phyloP scores from a whole-genome alignment of 2,888 invertebrate genomes.

The Drosophila pseudotakahashii region DNA sequence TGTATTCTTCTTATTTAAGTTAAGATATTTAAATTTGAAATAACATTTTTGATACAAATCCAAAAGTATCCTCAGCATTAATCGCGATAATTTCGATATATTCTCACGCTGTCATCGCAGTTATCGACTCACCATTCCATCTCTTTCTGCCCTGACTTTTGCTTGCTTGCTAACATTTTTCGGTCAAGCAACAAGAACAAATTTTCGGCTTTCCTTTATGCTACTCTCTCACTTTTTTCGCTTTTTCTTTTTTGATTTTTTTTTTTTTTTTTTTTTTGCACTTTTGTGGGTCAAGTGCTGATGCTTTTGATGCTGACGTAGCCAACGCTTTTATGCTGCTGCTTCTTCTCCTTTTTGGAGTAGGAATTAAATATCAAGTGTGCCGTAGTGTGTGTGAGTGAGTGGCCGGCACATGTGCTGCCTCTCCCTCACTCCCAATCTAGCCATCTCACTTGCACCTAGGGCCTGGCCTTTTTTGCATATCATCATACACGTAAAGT shows the following conservation, averaged over 20 bases:
- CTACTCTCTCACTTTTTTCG: conserved; percentile 12
- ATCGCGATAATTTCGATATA: conserved; percentile 11
- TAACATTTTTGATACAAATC: too few species aligned
- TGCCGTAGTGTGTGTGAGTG: conserved; percentile 24
- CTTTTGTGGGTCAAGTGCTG: conserved; percentile 68
- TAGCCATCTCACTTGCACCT: conserved; percentile 6
- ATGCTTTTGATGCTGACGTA: conserved; percentile 70
- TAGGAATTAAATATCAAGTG: conserved; percentile 72
- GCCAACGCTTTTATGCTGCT: conserved; percentile 54
- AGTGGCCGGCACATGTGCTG: conserved; percentile 47
- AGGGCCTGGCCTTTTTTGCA: conserved; percentile 53
- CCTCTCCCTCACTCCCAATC: conserved; percentile 39
- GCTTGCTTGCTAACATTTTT: conserved; percentile 62
- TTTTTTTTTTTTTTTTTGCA: conserved; percentile 3
- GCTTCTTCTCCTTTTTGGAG: conserved; percentile 57
- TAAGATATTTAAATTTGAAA: too few species aligned
- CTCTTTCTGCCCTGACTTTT: conserved; percentile 55
- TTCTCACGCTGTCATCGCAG: conserved; percentile 11
- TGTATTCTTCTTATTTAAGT: too few species aligned
- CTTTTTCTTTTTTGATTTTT: conserved; percentile 4
- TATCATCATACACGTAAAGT: conserved; percentile 76
- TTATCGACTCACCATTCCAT: conserved; percentile 7
- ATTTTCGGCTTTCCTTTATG: conserved; percentile 37
- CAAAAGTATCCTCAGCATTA: not conserved
- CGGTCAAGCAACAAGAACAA: conserved; percentile 50